Conservation (phyloP, 2,113 vertebrate species). For the Mirounga angustirostris region DNA sequence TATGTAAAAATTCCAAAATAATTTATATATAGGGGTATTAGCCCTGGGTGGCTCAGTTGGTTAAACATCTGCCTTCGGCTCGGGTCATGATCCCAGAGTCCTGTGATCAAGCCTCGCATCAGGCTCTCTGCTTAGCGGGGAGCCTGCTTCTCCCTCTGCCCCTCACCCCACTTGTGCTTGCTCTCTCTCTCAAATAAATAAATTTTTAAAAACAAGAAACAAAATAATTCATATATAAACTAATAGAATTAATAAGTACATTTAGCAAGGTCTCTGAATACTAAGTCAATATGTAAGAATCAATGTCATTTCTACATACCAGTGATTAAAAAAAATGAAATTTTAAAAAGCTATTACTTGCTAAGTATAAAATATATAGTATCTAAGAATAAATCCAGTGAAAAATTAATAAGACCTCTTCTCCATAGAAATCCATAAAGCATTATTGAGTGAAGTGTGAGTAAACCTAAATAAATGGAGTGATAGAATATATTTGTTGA, state of each 20-base stretch:
- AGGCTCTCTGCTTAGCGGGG: not conserved
- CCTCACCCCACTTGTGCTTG: not conserved
- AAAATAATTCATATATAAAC: not conserved
- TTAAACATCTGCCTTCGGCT: too few species aligned
- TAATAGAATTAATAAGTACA: not conserved
- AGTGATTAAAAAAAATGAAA: not conserved
- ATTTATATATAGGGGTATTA: not conserved
- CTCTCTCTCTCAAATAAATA: not conserved
- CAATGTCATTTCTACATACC: constrained; percentile 3
- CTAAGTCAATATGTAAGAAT: not conserved
- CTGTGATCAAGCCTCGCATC: not conserved
- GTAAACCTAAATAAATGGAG: constrained; percentile 19
- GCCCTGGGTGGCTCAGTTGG: not conserved
- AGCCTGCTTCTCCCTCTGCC: not conserved
- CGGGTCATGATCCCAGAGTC: not conserved
- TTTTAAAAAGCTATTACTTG: not conserved
- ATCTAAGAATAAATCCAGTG: not conserved
- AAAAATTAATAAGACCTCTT: constrained; percentile 15
- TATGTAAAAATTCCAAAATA: constrained; percentile 27
- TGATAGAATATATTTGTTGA: not conserved
- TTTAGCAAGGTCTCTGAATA: constrained; percentile 44
- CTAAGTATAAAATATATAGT: not conserved
- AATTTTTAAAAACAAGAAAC: not conserved
- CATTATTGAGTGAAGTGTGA: not conserved
- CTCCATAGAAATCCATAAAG: not conserved